Base-by-base conservation (phyloP, 2,888 invertebrate genomes). In the Periphyllus acericola region DNA sequence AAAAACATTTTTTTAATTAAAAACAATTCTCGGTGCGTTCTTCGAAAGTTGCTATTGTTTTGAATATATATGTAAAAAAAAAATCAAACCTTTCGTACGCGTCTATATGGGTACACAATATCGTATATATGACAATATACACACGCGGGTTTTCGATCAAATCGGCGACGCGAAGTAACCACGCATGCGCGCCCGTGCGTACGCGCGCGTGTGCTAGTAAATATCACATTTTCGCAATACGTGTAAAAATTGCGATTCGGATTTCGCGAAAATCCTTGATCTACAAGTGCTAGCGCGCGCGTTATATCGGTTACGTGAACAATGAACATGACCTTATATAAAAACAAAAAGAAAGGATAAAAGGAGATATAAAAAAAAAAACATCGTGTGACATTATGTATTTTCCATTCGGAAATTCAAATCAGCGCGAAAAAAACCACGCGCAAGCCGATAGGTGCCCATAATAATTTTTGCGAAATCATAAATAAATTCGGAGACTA, bases 261-360 rank as follows among this genome's bases (percentile, higher is more conserved):
- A 66, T 76, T 84, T 84, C 76, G 76, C 76, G 84, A 84, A 84
- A 84, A 85, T 85, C 84, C 84, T 85, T 85, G 84, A 85, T 85
- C 76, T 68, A 68, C 66, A 76, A 75, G 40, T 60, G 83, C 60
- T 52, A 55, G 29, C 83, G 25, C 75, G 46, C 19, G 25, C 17
- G 32, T 71, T 11, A 25, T 5, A 71, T 71, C 29, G 32, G 76
- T 85, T 78, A 52, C 84, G 46, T 68, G 76, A 85, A 85, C 76
- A 78, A 85, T 78, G 66, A 68, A 85, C 84, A 32, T 85, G 84
- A 78, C 84, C 84, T 85, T 78, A 85, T 19, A n/a, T 25, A 74
- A 34, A 72, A 55, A n/a, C n/a, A 17, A n/a, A 71, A 55, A 46
- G 72, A 75, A 75, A 83, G 34, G 71, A 9, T 5, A 46, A 25